Evolutionary conservation across 2,113 vertebrate genomes (phyloP).

Genomic region (Microcebus tavaratra): DNA sequence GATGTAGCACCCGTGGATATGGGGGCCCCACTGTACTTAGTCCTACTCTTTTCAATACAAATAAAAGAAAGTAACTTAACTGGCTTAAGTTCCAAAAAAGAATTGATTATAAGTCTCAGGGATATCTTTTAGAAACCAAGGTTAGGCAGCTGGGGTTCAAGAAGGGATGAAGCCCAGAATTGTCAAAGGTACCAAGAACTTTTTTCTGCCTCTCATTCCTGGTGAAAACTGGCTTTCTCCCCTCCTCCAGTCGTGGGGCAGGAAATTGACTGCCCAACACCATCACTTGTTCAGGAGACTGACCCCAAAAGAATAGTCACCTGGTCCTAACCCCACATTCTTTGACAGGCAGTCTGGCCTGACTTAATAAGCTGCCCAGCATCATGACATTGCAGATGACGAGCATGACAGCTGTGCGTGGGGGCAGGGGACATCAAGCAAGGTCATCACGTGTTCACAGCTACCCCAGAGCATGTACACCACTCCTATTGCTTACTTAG

Average conservation of each 20-base stretch:
- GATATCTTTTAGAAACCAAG: background rate
- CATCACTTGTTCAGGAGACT: background rate
- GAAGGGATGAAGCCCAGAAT: too few species aligned
- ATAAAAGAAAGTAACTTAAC: background rate
- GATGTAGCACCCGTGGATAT: background rate
- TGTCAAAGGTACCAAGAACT: background rate
- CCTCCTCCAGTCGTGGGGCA: background rate
- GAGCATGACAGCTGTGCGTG: background rate
- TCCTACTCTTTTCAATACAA: background rate
- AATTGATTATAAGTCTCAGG: background rate
- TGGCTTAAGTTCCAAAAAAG: background rate
- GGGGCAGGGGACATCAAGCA: too few species aligned
- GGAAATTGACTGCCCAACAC: background rate
- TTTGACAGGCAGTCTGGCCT: background rate
- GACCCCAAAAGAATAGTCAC: background rate
- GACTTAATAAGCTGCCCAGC: background rate
- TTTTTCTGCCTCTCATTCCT: background rate
- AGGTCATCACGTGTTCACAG: background rate
- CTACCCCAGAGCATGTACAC: background rate
- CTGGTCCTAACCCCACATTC: background rate
- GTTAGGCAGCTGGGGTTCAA: too few species aligned
- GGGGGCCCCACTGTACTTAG: background rate
- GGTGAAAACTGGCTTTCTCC: too few species aligned
- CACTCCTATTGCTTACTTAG: background rate
- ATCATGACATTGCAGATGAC: background rate